A percentile compares a stretch with the other conserved stretches of the same genome.
Evolutionary conservation across 2,113 vertebrate species (phyloP).

Genomic region (Hepsetus odoe): DNA sequence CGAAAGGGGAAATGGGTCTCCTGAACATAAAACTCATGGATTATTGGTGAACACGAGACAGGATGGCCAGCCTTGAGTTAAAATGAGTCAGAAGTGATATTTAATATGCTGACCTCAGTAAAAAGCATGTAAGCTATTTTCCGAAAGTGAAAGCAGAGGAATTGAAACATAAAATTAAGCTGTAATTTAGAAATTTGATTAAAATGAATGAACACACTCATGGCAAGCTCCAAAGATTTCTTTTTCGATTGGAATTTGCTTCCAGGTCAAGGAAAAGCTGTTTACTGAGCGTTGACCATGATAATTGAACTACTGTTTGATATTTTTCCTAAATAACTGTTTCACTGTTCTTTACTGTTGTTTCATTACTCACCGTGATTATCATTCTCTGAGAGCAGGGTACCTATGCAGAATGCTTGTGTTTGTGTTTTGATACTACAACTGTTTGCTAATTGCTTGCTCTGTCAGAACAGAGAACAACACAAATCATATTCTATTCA

Average conservation of each 20-base stretch:
- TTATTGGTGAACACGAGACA: background rate
- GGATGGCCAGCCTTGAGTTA: background rate
- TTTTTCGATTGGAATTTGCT: too few relatives aligned
- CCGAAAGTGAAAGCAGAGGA: background rate
- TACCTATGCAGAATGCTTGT: background rate
- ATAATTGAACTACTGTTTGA: background rate
- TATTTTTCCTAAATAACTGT: background rate
- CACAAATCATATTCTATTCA: slow-evolving; percentile 12
- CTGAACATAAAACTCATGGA: background rate
- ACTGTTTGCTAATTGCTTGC: slow-evolving; percentile 9
- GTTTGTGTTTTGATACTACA: slow-evolving; percentile 21
- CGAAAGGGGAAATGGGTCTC: background rate
- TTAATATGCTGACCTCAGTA: too few relatives aligned
- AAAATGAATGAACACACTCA: too few relatives aligned
- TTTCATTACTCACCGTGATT: background rate
- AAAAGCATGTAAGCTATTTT: background rate
- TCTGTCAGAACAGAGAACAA: slow-evolving; percentile 13
- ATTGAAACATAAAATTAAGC: background rate
- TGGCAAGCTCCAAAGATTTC: too few relatives aligned
- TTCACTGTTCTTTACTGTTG: background rate
- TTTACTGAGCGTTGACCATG: background rate
- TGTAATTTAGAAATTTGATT: background rate
- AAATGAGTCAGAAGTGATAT: background rate
- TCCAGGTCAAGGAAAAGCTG: background rate
- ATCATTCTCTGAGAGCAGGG: background rate